Evolutionary conservation across 1,140 invertebrate species (phyloP), one percentile per base, ranked within the genome.

Genomic region (Ephestia elutella): DNA sequence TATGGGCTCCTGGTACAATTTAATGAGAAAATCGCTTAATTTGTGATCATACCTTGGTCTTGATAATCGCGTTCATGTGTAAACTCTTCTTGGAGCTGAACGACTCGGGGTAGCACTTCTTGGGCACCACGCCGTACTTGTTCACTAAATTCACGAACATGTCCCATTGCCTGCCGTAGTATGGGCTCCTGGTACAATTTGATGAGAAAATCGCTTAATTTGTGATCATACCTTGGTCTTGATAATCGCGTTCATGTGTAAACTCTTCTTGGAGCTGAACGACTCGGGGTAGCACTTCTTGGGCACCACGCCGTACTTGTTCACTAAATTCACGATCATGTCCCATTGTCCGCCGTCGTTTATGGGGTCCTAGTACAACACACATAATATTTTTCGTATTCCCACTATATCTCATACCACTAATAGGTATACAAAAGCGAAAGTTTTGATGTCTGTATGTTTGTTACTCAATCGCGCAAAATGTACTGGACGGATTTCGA

Each of bases 281-380:
- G 94, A 91, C 76, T 97, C 96, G 0, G 95, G 95, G 75, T 95
- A 97, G 73, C 93, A 95, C 71, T 92, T 92, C 86, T 97, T 97
- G 53, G 96, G 96, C 89, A 97, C 92, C 11, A 98, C 78, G 28
- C 96, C 96, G 75, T 98, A 93, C 79, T 95, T 95, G 71, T 93
- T 94, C 62, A 98, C 92, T 13, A 98, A 80, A 87, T 97, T 97
- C 5, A 94, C 92, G 59, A 97, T 80, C 96, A 97, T 97, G 72
- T 96, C 94, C 96, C 96, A 97, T 80, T 97, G 96, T 0, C 96
- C 96, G 32, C 96, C 96, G 80, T 98, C 96, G 51, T 91, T 91
- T 20, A 93, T 92, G 18, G 96, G 95, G 75, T 96, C 94, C 77
- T 93, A 70, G 30, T 53, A 60, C 60, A 32, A 5, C 25, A 57